These are phyloP conservation scores for Pelodiscus sinensis DNA, from an alignment of 2,113 vertebrate species.

Conservation along the genomic window DNA sequence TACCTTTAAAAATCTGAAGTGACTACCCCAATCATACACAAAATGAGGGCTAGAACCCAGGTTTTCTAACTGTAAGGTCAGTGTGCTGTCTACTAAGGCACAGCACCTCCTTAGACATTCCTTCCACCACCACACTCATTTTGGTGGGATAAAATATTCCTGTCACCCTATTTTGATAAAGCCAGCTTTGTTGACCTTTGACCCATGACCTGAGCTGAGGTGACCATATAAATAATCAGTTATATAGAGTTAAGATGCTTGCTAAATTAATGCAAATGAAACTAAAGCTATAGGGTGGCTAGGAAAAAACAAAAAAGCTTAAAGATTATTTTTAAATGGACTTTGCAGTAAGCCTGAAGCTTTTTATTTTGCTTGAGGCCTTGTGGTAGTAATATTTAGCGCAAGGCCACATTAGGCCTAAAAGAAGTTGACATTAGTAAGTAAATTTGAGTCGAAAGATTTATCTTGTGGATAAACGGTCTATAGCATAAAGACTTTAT, in stretches of 20 bases:
- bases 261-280: neutral
- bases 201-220: neutral
- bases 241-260: neutral
- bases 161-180: neutral
- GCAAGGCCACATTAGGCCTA: neutral
- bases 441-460: neutral
- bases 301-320: neutral
- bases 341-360: neutral
- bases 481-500: neutral
- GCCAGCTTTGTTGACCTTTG: neutral
- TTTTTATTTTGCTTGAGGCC: neutral
- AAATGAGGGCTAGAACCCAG: neutral
- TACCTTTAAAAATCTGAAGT: neutral
- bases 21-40: neutral
- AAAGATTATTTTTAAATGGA: neutral
- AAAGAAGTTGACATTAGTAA: neutral
- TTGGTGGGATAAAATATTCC: neutral
- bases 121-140: neutral
- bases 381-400: neutral
- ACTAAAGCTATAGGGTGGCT: neutral
- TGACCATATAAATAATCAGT: neutral
- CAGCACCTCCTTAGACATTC: neutral
- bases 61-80: neutral
- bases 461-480: neutral
- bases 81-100: neutral